phyloP scores from a whole-genome alignment of 2,888 invertebrate genomes.

The Caenorhabditis macrosperma region DNA sequence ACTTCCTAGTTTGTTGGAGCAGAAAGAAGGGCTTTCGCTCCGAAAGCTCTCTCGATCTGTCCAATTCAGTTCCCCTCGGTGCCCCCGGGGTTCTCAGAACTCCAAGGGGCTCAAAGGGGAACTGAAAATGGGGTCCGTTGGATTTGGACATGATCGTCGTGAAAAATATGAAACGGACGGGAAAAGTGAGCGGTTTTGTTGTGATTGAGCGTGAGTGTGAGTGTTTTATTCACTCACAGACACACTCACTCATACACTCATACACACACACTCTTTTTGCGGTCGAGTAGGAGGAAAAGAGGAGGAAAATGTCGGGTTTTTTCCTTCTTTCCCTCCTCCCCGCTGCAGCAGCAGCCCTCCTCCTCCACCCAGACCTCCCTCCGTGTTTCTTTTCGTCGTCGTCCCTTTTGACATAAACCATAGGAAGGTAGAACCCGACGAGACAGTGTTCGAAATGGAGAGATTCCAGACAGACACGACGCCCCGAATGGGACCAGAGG shows the following conservation, averaged over 20 bases:
- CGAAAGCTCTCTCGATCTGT: too few species aligned
- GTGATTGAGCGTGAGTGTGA: constrained; percentile 14
- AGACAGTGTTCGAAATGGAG: neutral
- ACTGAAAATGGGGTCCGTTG: neutral
- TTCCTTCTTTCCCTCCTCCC: neutral
- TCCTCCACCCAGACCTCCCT: neutral
- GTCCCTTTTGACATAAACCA: constrained; percentile 23
- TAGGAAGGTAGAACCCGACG: neutral
- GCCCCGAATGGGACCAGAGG: neutral
- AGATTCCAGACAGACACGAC: too few species aligned
- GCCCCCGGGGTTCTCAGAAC: too few species aligned
- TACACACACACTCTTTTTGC: constrained; percentile 49
- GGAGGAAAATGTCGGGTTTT: constrained; percentile 48
- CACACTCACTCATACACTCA: constrained; percentile 5
- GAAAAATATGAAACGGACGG: neutral
- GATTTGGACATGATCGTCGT: neutral
- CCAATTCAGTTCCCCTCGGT: too few species aligned
- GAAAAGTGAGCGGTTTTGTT: constrained; percentile 28
- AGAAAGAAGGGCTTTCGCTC: too few species aligned
- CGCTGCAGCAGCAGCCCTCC: too few species aligned
- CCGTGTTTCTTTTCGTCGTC: constrained; percentile 16
- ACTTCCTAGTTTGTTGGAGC: too few species aligned
- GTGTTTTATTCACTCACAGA: constrained; percentile 45
- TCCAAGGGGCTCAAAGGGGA: too few species aligned
- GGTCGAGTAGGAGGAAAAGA: constrained; percentile 46